Percentiles rank a stretch among this genome's conserved stretches.
Evolutionary conservation across 2,113 vertebrate species (phyloP).

Genomic region (Catharus fuscescens): DNA sequence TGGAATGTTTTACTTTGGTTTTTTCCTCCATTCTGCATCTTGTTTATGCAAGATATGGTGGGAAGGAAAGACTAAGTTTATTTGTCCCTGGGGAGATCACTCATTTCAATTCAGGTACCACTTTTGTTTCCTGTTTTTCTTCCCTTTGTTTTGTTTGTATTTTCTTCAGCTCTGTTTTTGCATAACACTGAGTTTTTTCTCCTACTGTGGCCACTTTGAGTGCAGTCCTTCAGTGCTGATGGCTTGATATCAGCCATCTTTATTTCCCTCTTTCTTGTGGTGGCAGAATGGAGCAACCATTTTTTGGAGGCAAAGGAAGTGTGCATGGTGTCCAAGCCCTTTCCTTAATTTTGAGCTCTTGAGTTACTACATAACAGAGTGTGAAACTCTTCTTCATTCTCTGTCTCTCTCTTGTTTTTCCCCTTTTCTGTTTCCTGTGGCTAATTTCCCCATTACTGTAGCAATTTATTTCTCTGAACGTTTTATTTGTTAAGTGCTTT

Average conservation of each 20-base stretch:
- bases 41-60: neutral
- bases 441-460: neutral
- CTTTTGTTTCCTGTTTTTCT: neutral
- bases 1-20: neutral
- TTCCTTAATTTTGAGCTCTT: neutral
- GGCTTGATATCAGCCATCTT: neutral
- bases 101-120: neutral
- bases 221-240: fast-evolving
- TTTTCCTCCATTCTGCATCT: neutral
- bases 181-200: neutral
- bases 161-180: neutral
- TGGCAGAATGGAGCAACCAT: neutral
- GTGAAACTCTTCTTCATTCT: neutral
- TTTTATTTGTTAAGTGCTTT: neutral
- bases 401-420: neutral
- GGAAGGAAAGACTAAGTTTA: neutral
- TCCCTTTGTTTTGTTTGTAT: neutral
- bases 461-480: fast-evolving
- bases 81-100: neutral
- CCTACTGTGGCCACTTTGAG: neutral
- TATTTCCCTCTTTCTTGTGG: neutral
- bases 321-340: fast-evolving
- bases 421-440: neutral
- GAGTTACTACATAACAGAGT: neutral
- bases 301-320: neutral